Evolutionary conservation across 2,113 vertebrate genomes (phyloP).

Genomic region (Mastomys natalensis): DNA sequence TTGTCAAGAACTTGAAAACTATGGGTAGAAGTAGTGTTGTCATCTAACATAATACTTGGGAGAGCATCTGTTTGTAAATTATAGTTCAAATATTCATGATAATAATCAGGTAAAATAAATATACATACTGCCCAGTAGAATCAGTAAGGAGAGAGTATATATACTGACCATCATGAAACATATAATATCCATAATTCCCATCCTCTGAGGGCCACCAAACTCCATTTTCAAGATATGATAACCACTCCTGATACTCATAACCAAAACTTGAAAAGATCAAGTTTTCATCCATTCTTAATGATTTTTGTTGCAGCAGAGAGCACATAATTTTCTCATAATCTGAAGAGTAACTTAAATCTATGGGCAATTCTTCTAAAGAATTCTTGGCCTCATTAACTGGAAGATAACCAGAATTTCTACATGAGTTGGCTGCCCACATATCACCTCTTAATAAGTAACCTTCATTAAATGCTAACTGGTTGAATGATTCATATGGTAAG

Average conservation of each 20-base stretch:
- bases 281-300: constrained; percentile 86
- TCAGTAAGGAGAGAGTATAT: constrained; percentile 97
- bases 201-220: constrained; percentile 97
- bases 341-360: constrained; percentile 88
- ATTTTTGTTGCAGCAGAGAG: constrained; percentile 83
- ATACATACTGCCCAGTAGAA: constrained; percentile 93
- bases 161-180: constrained; percentile 95
- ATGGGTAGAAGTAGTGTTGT: constrained; percentile 91
- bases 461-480: constrained; percentile 90
- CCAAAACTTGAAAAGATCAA: constrained; percentile 88
- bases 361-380: constrained; percentile 86
- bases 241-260: constrained; percentile 95
- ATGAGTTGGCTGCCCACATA: constrained; percentile 87
- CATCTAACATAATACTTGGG: constrained; percentile 87
- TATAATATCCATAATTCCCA: constrained; percentile 95
- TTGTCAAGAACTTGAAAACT: constrained; percentile 94
- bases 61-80: constrained; percentile 83
- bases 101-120: constrained; percentile 91
- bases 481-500: constrained; percentile 82
- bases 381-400: constrained; percentile 82
- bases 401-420: constrained; percentile 85
- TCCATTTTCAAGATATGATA: constrained; percentile 93
- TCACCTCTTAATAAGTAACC: constrained; percentile 89
- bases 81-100: constrained; percentile 87
- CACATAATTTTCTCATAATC: constrained; percentile 81